Conservation (phyloP, 2,113 vertebrate genomes). For the Ptyas mucosa region DNA sequence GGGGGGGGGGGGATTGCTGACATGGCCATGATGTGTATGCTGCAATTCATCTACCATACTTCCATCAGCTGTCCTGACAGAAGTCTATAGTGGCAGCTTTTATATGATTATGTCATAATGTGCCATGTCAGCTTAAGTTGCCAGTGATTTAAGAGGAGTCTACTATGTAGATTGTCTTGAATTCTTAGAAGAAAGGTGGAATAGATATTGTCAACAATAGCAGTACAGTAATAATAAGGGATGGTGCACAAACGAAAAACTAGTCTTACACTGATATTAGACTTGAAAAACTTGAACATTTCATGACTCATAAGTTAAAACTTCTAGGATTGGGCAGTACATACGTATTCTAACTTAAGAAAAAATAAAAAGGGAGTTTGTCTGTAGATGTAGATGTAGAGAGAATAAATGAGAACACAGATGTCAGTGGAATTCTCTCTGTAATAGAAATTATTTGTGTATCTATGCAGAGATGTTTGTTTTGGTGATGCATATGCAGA, state of each 20-base stretch:
- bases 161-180: not conserved
- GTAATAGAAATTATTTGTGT: not conserved
- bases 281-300: not conserved
- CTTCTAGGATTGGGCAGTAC: not conserved
- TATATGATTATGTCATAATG: not conserved
- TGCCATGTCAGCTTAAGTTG: not conserved
- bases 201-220: not conserved
- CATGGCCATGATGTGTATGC: not conserved
- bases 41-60: not conserved
- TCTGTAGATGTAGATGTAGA: not conserved
- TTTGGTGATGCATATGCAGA: not conserved
- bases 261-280: not conserved
- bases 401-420: not conserved
- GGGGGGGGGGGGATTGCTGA: not conserved
- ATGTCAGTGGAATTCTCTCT: not conserved
- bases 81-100: not conserved
- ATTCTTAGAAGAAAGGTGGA: not conserved
- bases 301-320: not conserved
- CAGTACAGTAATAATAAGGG: not conserved
- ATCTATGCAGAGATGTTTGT: not conserved
- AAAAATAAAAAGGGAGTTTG: not conserved
- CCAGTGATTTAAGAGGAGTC: not conserved
- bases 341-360: not conserved
- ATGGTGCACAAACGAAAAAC: not conserved
- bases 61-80: not conserved